Conservation (phyloP, 2,888 invertebrate species). For the Stenodera caucasica region DNA sequence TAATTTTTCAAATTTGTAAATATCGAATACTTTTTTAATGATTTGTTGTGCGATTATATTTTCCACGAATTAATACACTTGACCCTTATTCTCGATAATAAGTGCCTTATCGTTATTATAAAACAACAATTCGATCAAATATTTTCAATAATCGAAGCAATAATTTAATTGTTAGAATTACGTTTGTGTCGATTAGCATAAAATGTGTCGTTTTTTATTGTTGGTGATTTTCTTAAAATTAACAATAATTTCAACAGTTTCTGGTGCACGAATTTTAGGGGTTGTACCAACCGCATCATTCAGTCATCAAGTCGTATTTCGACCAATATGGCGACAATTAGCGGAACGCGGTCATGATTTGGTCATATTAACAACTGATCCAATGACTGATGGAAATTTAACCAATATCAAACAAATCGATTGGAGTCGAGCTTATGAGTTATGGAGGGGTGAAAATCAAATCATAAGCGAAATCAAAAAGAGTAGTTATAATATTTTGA, state of each 20-base stretch:
- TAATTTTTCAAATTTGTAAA: too few relatives aligned
- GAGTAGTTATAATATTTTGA: background rate
- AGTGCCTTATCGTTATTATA: too few relatives aligned
- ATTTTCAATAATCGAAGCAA: too few relatives aligned
- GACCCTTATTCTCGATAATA: too few relatives aligned
- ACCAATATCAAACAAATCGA: constrained; percentile 49
- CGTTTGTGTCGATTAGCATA: too few relatives aligned
- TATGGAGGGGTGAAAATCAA: background rate
- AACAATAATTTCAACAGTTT: too few relatives aligned
- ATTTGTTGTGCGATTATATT: too few relatives aligned
- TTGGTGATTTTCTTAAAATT: background rate
- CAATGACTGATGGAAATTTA: constrained; percentile 32
- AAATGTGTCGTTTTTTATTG: background rate
- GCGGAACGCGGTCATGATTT: constrained; percentile 55
- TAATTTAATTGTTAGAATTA: too few relatives aligned
- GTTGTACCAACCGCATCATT: constrained; percentile 35
- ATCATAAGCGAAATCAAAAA: background rate
- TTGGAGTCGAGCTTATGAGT: constrained; percentile 14
- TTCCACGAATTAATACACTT: too few relatives aligned
- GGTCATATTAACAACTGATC: constrained; percentile 55
- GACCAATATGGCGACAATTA: constrained; percentile 53
- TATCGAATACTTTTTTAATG: too few relatives aligned
- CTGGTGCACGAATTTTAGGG: constrained; percentile 33
- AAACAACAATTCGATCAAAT: too few relatives aligned
- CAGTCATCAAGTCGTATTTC: constrained; percentile 56